These are phyloP conservation scores for Thermophis baileyi DNA, from an alignment of 2,113 vertebrate genomes.

Conservation along the genomic window DNA sequence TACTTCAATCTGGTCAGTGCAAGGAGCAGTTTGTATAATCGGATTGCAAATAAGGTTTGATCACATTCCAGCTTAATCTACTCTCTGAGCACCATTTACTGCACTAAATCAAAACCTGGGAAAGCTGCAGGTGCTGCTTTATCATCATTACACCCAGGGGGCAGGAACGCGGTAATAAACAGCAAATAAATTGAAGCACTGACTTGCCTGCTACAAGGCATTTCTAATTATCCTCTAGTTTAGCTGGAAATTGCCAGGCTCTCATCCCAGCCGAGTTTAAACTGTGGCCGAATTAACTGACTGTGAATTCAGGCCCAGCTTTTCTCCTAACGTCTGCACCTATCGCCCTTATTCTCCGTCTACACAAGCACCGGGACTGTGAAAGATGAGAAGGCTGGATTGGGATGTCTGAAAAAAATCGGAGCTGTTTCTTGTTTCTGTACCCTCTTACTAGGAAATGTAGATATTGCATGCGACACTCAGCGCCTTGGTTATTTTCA, in stretches of 20 bases:
- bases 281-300: slow-evolving; percentile 74
- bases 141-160: slow-evolving; percentile 89
- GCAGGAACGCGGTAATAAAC: slow-evolving; percentile 88
- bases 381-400: slow-evolving; percentile 9
- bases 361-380: neutral
- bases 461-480: slow-evolving; percentile 68
- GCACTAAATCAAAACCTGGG: slow-evolving; percentile 87
- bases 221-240: slow-evolving; percentile 93
- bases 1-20: slow-evolving; percentile 88
- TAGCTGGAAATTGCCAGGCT: slow-evolving; percentile 79
- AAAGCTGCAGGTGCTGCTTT: slow-evolving; percentile 85
- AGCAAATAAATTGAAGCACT: slow-evolving; percentile 92
- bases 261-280: slow-evolving; percentile 73
- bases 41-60: slow-evolving; percentile 99
- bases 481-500: slow-evolving; percentile 82
- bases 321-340: neutral
- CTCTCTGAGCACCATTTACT: slow-evolving; percentile 84
- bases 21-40: slow-evolving; percentile 93
- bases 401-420: slow-evolving; percentile 38
- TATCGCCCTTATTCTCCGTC: neutral
- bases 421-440: slow-evolving; percentile 52
- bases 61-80: slow-evolving; percentile 95
- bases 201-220: slow-evolving; percentile 92
- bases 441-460: slow-evolving; percentile 48
- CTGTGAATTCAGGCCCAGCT: slow-evolving; percentile 55